Conservation (phyloP, 2,797 vertebrate genomes). For the Salarias fasciatus region DNA sequence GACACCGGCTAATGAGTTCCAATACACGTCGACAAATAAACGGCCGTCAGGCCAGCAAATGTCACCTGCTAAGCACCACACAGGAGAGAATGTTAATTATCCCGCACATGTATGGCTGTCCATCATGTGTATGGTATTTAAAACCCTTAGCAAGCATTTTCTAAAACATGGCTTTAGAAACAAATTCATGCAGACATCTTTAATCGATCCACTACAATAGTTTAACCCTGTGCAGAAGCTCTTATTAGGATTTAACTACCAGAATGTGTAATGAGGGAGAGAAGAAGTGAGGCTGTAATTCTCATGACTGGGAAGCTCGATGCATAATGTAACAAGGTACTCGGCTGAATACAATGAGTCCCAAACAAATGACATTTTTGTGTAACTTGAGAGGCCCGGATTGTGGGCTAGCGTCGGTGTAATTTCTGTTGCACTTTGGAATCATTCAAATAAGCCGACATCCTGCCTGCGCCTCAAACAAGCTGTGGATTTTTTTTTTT, state of each 20-base stretch:
- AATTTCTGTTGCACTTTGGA: conserved; percentile 34
- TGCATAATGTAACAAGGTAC: conserved; percentile 68
- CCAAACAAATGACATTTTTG: conserved; percentile 70
- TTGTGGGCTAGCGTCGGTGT: conserved; percentile 35
- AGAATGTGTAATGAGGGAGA: conserved; percentile 20
- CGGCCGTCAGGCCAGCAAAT: conserved; percentile 57
- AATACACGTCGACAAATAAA: conserved; percentile 58
- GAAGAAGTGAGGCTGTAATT: conserved; percentile 30
- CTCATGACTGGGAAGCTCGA: conserved; percentile 46
- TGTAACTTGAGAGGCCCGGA: conserved; percentile 64
- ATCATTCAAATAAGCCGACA: conserved; percentile 25
- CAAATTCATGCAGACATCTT: not conserved
- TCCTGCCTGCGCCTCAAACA: conserved; percentile 42
- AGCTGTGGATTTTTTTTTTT: conserved; percentile 42
- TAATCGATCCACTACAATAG: conserved; percentile 1
- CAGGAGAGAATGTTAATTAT: conserved; percentile 54
- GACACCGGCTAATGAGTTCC: conserved; percentile 74
- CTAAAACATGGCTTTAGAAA: conserved; percentile 10
- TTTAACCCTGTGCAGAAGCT: conserved; percentile 13
- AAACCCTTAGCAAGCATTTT: not conserved
- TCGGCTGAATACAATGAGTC: conserved; percentile 52
- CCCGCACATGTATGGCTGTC: conserved; percentile 6
- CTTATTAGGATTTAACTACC: not conserved
- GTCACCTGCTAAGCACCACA: conserved; percentile 57
- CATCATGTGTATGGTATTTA: conserved; percentile 11